Percentiles rank a stretch among this genome's conserved stretches.
Conservation (phyloP, 2,113 vertebrate genomes). For the Heptranchias perlo region DNA sequence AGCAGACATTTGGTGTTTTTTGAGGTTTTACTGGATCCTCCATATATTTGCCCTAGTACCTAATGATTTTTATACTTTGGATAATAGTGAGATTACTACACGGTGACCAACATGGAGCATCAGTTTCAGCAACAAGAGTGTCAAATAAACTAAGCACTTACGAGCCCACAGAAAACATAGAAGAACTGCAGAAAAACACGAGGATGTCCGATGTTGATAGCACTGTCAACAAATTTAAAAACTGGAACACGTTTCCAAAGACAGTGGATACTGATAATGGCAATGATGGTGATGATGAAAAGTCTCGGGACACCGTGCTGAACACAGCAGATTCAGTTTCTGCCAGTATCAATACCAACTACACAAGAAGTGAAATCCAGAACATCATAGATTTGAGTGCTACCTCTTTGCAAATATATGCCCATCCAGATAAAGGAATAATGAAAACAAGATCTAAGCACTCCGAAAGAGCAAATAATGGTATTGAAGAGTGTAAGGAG, state of each 20-base stretch:
- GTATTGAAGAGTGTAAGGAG: not conserved
- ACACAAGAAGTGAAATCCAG: not conserved
- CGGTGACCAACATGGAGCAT: not conserved
- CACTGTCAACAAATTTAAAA: not conserved
- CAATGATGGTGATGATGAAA: constrained; percentile 46
- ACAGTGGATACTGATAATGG: constrained; percentile 28
- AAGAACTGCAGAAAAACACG: not conserved
- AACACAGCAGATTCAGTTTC: not conserved
- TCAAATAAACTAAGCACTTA: not conserved
- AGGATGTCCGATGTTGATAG: not conserved
- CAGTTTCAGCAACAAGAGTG: not conserved
- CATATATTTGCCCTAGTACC: not conserved
- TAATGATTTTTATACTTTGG: not conserved
- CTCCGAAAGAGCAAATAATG: not conserved
- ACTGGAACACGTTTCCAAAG: not conserved
- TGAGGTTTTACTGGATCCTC: not conserved
- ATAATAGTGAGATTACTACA: not conserved
- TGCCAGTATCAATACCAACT: too few relatives aligned
- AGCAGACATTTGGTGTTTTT: not conserved
- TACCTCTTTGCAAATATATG: not conserved
- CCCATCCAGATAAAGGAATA: not conserved
- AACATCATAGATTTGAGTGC: not conserved
- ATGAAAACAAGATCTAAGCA: too few relatives aligned
- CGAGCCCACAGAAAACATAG: not conserved
- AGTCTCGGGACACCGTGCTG: not conserved